Base-by-base conservation (phyloP, 2,113 vertebrate species). In the Dinomys branickii region DNA sequence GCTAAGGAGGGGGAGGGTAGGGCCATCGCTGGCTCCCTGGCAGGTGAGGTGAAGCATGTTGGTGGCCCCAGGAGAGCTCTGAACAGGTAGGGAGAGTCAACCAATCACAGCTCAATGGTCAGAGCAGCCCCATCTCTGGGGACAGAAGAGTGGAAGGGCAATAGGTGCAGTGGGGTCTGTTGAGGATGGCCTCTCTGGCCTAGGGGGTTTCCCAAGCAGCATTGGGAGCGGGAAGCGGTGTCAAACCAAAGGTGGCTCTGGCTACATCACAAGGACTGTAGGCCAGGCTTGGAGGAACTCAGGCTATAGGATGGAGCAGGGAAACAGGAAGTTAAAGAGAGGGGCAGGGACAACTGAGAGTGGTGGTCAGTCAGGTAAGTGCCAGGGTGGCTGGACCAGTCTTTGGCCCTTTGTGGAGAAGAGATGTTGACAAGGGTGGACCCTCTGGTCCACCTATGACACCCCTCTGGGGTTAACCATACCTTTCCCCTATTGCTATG, bases 401-500 rank as follows among this genome's bases (percentile, higher is more conserved):
- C 33, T 41, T 83, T 67, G n/a, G 30, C 35, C 16, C 24, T 91
- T 65, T 75, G 85, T 85, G 59, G 69, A 91, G 56, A 90, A 10
- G 12, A 33, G 63, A 5, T 47, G 54, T 52, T 95, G 75, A 85
- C 89, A 78, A 59, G 38, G 33, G n/a, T 54, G 33, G 38, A 38
- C 65, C 75, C 88, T 54, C 41, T 59, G 75, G 84, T 95, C 85
- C n/a, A n/a, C 82, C 90, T 28, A 16, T 63, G 78, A 94, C 59
- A 95, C 69, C 77, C 56, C 52, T 75, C 30, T 33, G n/a, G 91
- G 33, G 61, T 92, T 94, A 91, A 92, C 78, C 77, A 71, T 81
- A 26, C 71, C 78, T 87, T 88, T 82, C 69, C 85, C 61, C 82
- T 86, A 50, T 96, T 56, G 77, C 97, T 90, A 77, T 89, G 82